Evolutionary conservation across 2,888 invertebrate species (phyloP), one percentile per base, ranked within the genome.

Genomic region (Strigamia transsilvanica): DNA sequence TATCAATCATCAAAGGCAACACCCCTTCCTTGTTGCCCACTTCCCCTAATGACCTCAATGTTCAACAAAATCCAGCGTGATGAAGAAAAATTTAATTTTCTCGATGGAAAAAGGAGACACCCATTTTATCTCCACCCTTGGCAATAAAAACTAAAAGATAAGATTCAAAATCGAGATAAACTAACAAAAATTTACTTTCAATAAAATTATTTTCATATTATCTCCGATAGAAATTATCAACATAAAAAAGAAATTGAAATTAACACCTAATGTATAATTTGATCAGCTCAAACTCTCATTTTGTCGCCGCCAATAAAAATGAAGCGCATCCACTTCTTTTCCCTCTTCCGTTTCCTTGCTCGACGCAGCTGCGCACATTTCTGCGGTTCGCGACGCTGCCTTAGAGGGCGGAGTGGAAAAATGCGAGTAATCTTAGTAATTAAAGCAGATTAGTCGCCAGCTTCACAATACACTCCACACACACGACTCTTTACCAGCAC

Each of bases 11-110:
- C 18, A 61, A n/a, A 18, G 61, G 61, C 61, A 23, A 61, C 61
- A 61, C 61, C 61, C 61, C 61, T 61, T 61, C 61, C 61, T 61
- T 61, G 61, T 61, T 61, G 61, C 61, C 61, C 61, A 61, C 61
- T 61, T 61, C 61, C 61, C 61, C 61, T 61, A 61, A 61, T 61
- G 61, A 61, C 61, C 61, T 61, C 61, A 18, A 61, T 61, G 61
- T 61, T 61, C 61, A 61, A 61, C 61, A 61, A 61, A 61, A 61
- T 61, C 61, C 61, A 61, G 23, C 61, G 61, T 61, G 61, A 61
- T 61, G 23, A 18, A 61, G 61, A 61, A 61, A 61, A 61, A 61
- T 61, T 61, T 61, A 61, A 61, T 61, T 61, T 61, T 61, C 61
- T 61, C 61, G 21, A 61, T 61, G 61, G 61, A 21, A 61, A 46